Evolutionary conservation across 1,140 invertebrate species (phyloP), one percentile per base, ranked within the genome.

Genomic region (Temnothorax longispinosus): DNA sequence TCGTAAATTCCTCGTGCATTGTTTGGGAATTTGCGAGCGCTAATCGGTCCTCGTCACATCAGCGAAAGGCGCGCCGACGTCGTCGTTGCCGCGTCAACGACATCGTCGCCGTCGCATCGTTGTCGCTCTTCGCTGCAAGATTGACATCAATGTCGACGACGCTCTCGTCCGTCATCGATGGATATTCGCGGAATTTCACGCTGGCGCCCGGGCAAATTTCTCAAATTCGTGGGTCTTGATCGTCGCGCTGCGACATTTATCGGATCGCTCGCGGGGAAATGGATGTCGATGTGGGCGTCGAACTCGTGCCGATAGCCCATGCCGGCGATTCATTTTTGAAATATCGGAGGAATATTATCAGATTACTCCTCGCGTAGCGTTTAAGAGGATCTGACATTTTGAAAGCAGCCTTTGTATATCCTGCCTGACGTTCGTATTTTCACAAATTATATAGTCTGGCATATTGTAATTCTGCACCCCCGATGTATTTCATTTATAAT

Each of bases 1-100:
- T 60, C 67, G 80, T 84, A 84, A 84, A 84, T 84, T 82, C 80
- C 80, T 84, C 69, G 41, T 74, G 80, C 80, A 84, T 84, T 84
- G 80, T 84, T 82, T 84, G 80, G 10, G 54, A 84, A 84, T 84
- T 84, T 75, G 80, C 18, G 71, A 74, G 38, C 69, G 80, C 69
- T 84, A 84, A 84, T 84, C 80, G 80, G 80, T 62, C 41, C 69
- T 62, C 54, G 80, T 84, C 80, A 74, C 32, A 18, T 60, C 41
- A 41, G 47, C 80, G 69, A 84, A 62, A 84, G 44, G n/a, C 56
- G 80, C 27, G 27, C n/a, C 80, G 32, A 47, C 54, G 32, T 38
- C 52, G 47, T 81, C 54, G 52, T 56, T 38, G 50, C 44, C 47
- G 50, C 47, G 50, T 54, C 52, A 38, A 32, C 52, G 44, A 35